Base-by-base conservation (phyloP, 2,888 invertebrate species). In the Leucania comma region DNA sequence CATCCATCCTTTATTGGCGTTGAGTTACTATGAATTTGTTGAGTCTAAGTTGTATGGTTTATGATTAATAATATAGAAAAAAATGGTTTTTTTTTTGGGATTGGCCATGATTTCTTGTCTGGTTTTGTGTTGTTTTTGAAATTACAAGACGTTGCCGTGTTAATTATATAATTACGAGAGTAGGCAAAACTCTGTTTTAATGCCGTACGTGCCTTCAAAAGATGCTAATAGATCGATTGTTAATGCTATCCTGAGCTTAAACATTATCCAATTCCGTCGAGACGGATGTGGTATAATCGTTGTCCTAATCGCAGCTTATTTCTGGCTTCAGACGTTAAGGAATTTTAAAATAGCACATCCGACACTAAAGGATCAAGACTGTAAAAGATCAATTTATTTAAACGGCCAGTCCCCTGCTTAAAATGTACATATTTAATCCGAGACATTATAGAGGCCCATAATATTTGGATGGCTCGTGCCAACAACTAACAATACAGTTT, bases 401-500 rank as follows among this genome's bases (percentile, higher is more conserved):
- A 88, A 83, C 71, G 80, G 69, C 69, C 42, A 71, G 81, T 85
- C 83, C 85, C 86, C 80, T 69, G 77, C 80, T 89, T 84, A 82
- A 86, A 86, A 87, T 87, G 85, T 81, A 83, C 81, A 86, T 88
- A 86, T 85, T 84, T 86, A 86, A 87, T 82, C 72, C 68, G 59
- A 72, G 74, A 29, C 58, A 75, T 82, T 71, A 81, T 62, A 54
- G 71, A 70, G 83, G 81, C 77, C 82, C 78, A 74, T 35, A 78
- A 77, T 83, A 83, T 85, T 86, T 81, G 72, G 80, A 85, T 88
- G 89, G 88, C 89, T 89, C 89, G 90, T 86, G 88, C 85, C 78
- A 80, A 62, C 81, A 77, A 82, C 82, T 83, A 88, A 88, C 89
- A 90, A 92, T 91, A 91, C 85, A 87, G 88, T 92, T 91, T 91